Evolutionary conservation across 2,113 vertebrate species (phyloP).

Genomic region (Ancistrus triradiatus): DNA sequence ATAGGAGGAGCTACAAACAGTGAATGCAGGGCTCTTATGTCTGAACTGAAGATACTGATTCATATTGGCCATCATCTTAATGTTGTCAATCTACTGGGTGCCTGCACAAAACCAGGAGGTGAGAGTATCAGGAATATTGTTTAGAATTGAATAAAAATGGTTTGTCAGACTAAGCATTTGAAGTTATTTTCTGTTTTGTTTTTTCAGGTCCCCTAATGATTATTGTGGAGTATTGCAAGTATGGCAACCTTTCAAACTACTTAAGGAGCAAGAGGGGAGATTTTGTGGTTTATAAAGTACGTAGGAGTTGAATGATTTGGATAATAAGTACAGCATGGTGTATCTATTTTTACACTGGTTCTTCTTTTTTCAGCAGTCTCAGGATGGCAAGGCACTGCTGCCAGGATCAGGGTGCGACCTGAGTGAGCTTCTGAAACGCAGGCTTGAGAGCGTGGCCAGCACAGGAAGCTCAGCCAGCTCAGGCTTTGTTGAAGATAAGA

Average conservation of each 20-base stretch:
- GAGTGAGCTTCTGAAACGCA: slow-evolving; percentile 83
- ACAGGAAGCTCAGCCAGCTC: slow-evolving; percentile 90
- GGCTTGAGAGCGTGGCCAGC: slow-evolving; percentile 89
- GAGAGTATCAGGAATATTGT: slow-evolving; percentile 36
- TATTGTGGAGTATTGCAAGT: slow-evolving; percentile 92
- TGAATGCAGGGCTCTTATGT: slow-evolving; percentile 90
- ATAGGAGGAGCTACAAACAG: slow-evolving; percentile 88
- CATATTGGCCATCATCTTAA: slow-evolving; percentile 92
- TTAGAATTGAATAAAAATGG: neutral
- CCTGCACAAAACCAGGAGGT: slow-evolving; percentile 93
- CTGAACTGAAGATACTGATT: slow-evolving; percentile 91
- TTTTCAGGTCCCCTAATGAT: slow-evolving; percentile 84
- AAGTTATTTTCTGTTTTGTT: slow-evolving; percentile 4
- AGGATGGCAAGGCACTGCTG: slow-evolving; percentile 73
- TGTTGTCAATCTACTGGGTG: slow-evolving; percentile 89
- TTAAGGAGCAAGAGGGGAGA: slow-evolving; percentile 82
- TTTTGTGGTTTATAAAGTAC: slow-evolving; percentile 88
- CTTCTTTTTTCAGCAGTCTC: slow-evolving; percentile 60
- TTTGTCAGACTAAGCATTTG: neutral
- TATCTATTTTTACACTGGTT: neutral
- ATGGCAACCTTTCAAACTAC: slow-evolving; percentile 90
- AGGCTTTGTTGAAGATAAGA: slow-evolving; percentile 93
- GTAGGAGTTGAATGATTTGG: neutral
- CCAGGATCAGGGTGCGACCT: slow-evolving; percentile 76
- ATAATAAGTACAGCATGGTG: neutral